These are phyloP conservation scores for Xenopus borealis DNA, from an alignment of 2,113 vertebrate species.

Conservation along the genomic window DNA sequence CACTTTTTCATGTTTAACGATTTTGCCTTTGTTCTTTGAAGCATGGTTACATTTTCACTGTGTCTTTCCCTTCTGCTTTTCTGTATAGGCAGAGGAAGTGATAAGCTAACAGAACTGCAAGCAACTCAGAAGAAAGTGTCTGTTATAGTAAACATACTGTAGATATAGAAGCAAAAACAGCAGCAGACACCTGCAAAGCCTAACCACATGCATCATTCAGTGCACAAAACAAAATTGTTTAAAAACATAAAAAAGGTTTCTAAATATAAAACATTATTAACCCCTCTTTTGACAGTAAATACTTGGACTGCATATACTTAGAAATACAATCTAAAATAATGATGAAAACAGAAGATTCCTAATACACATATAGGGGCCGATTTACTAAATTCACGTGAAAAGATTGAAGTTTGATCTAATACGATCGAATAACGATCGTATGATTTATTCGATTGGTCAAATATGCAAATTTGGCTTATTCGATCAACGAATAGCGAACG, in stretches of 20 bases:
- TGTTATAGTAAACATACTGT: neutral
- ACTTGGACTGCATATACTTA: no score
- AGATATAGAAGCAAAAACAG: slow-evolving; percentile 12
- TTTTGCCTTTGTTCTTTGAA: slow-evolving; percentile 4
- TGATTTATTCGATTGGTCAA: no score
- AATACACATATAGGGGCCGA: no score
- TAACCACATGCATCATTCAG: slow-evolving; percentile 16
- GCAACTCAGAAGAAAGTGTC: slow-evolving; percentile 2
- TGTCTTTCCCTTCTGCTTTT: neutral
- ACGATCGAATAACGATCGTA: no score
- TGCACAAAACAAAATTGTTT: slow-evolving; percentile 17
- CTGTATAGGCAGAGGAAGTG: neutral
- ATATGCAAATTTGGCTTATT: no score
- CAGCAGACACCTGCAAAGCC: slow-evolving; percentile 24
- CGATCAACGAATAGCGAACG: no score
- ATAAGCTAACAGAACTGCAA: neutral
- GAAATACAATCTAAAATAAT: no score
- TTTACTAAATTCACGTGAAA: no score
- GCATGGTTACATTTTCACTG: neutral
- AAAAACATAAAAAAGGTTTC: neutral
- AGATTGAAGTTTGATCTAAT: no score
- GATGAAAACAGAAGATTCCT: no score
- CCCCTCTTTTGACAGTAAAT: no score
- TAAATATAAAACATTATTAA: neutral
- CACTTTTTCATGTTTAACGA: neutral